A percentile compares a stretch with the other conserved stretches of the same genome.
Conservation (phyloP, 2,888 invertebrate species). For the Ectropis crepuscularia region DNA sequence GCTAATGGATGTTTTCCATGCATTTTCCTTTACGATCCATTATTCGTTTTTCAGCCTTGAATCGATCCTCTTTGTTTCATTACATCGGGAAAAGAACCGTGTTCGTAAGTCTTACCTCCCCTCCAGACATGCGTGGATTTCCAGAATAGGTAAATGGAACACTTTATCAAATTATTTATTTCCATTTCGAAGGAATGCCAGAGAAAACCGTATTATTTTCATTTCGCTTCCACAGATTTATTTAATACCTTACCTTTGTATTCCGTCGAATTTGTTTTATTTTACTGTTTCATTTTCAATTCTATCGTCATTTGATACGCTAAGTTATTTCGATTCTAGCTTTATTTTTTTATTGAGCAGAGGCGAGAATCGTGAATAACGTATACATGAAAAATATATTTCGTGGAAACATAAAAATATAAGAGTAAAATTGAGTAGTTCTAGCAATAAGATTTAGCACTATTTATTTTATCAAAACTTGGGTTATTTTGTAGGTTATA, state of each 20-base stretch:
- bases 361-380: too few relatives aligned
- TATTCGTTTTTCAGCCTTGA: constrained; percentile 15
- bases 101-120: constrained; percentile 9
- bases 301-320: constrained; percentile 22
- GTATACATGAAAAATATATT: too few relatives aligned
- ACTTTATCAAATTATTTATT: constrained; percentile 36
- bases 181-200: constrained; percentile 12
- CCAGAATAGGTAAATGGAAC: constrained; percentile 31
- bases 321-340: constrained; percentile 7
- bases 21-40: constrained; percentile 48
- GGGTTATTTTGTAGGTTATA: too few relatives aligned
- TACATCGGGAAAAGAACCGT: constrained; percentile 14
- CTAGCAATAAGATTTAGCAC: too few relatives aligned
- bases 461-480: too few relatives aligned
- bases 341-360: constrained; percentile 8
- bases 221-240: constrained; percentile 31
- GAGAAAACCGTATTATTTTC: constrained; percentile 35
- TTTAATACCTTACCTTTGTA: constrained; percentile 30
- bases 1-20: constrained; percentile 54
- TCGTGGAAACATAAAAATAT: too few relatives aligned
- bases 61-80: constrained; percentile 23
- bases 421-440: too few relatives aligned
- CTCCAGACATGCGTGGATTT: constrained; percentile 16
- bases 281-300: constrained; percentile 31
- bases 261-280: constrained; percentile 29